Base-by-base conservation (phyloP, 1,140 invertebrate genomes). In the Mercenaria mercenaria region DNA sequence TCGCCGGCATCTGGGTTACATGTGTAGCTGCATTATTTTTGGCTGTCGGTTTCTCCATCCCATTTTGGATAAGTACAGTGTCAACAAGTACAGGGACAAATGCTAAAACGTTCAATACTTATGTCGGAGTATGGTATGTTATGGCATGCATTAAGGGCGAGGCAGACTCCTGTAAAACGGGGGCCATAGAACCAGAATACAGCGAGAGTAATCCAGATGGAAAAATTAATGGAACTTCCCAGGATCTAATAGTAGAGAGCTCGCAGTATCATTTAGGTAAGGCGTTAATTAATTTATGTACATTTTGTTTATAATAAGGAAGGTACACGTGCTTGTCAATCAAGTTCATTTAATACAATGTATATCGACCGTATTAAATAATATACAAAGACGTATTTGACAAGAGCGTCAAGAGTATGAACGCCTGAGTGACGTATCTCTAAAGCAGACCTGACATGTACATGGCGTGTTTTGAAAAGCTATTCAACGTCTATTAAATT, bases 121-220 rank as follows among this genome's bases (percentile, higher is more conserved):
- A 85, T 41, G 6, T 74, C 11, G 61, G 61, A 4, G 39, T 74
- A n/a, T 85, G 83, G 83, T 85, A 85, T 52, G 43, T 85, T 3
- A 85, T 85, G 83, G 67, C 83, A 20, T 85, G 83, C 37, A 37
- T 50, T 1, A 85, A 85, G n/a, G 83, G 83, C 6, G 64, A 72
- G 20, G 41, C 64, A 0, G 67, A 85, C 47, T 85, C 83, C 6
- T 85, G 83, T 41, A 72, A 67, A 26, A 74, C 26, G 39, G 83
- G 69, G 15, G 23, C 69, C 0, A 74, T 85, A 20, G 64, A 52
- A 15, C 83, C 83, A 15, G 47, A 85, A 1, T 85, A 50, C 37
- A 37, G 13, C 26, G 13, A 34, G 2, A 37, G 11, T 10, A 39
- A 15, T 23, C 3, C 1, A 10, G 34, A 37, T 72, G 50, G 29